Percentiles rank a stretch among this genome's conserved stretches.
These are phyloP conservation scores for Poeciliopsis gracilis DNA, from an alignment of 2,797 vertebrate genomes.

Conservation along the genomic window DNA sequence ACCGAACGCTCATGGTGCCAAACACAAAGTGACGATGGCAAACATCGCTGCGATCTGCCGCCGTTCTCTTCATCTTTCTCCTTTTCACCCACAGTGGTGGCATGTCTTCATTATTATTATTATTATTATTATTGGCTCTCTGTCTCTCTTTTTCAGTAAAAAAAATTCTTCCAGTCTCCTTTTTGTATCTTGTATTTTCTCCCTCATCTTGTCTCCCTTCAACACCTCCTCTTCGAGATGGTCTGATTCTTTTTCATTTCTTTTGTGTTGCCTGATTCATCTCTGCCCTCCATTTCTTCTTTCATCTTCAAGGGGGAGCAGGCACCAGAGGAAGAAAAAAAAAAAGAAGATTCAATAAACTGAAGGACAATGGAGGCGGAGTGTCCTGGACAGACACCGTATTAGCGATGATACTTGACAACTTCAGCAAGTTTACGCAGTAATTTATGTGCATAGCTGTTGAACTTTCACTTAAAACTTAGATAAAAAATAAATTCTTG, in stretches of 20 bases:
- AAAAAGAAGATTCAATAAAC: slow-evolving; percentile 35
- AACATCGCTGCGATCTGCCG: slow-evolving; percentile 47
- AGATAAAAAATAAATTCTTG: neutral
- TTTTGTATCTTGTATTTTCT: slow-evolving; percentile 34
- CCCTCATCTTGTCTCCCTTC: slow-evolving; percentile 16
- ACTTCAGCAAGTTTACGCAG: slow-evolving; percentile 2
- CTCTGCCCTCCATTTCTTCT: slow-evolving; percentile 37
- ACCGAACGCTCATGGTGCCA: slow-evolving; percentile 65
- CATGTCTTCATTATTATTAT: slow-evolving; percentile 27
- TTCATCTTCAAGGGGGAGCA: slow-evolving; percentile 41
- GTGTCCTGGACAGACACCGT: neutral
- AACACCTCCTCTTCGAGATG: neutral
- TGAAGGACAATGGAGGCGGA: slow-evolving; percentile 35
- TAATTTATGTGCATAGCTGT: neutral
- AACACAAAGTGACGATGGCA: slow-evolving; percentile 70
- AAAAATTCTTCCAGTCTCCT: slow-evolving; percentile 16
- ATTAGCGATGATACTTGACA: slow-evolving; percentile 8
- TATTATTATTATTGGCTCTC: slow-evolving; percentile 27
- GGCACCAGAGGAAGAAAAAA: slow-evolving; percentile 18
- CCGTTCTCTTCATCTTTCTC: slow-evolving; percentile 48
- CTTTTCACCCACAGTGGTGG: slow-evolving; percentile 23
- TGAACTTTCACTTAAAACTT: neutral
- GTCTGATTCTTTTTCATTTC: slow-evolving; percentile 30
- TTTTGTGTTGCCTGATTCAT: slow-evolving; percentile 38
- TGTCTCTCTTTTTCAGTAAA: slow-evolving; percentile 14